phyloP scores from a whole-genome alignment of 1,140 invertebrate species.

The Nasonia vitripennis region DNA sequence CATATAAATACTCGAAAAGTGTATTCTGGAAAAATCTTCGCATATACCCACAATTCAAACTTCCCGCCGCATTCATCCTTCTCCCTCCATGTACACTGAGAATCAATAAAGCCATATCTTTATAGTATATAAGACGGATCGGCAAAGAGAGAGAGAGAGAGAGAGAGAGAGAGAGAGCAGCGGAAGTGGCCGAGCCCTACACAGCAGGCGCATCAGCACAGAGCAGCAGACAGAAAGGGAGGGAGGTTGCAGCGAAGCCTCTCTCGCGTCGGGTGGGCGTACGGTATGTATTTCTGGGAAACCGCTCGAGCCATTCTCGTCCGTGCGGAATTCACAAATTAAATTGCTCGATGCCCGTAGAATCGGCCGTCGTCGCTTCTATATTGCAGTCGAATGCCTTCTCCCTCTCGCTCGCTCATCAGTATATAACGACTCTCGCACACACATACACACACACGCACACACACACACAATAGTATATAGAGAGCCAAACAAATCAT shows the following conservation, averaged over 20 bases:
- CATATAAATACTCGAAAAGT: too few relatives aligned
- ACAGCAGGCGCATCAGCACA: not conserved
- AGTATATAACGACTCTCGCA: not conserved
- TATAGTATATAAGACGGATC: not conserved
- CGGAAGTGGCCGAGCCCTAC: not conserved
- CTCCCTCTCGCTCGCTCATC: not conserved
- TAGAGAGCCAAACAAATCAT: constrained; percentile 39
- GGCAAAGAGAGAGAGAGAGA: not conserved
- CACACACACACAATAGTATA: not conserved
- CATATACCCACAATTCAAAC: too few relatives aligned
- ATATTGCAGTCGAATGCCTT: constrained; percentile 15
- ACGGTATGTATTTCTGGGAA: constrained; percentile 60
- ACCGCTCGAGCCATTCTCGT: constrained; percentile 60
- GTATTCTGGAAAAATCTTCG: too few relatives aligned
- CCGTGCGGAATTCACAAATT: constrained; percentile 68
- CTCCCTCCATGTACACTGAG: not conserved
- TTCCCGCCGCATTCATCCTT: not conserved
- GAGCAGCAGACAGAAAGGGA: not conserved
- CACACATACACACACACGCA: not conserved
- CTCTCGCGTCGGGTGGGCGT: not conserved
- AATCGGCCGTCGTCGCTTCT: constrained; percentile 57
- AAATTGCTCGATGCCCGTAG: constrained; percentile 65
- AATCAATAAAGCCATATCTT: not conserved
- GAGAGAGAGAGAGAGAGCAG: not conserved
- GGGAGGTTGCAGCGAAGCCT: not conserved